Evolutionary conservation across 2,888 invertebrate species (phyloP), one percentile per base, ranked within the genome.

Genomic region (Shargacucullia verbasci): DNA sequence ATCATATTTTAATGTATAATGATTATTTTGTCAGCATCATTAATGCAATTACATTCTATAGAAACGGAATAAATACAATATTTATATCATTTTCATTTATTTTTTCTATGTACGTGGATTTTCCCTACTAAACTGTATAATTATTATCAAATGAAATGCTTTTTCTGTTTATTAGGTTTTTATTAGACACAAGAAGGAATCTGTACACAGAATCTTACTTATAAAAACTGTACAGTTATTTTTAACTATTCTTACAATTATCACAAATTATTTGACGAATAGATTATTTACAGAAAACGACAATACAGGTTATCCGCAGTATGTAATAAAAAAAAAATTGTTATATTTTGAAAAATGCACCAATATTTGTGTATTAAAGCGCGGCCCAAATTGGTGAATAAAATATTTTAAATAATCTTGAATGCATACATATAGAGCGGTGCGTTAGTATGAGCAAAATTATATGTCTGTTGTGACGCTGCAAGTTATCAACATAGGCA

Each of bases 51-150:
- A 86, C 85, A 88, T 88, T 81, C 84, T 88, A 86, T 87, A 83
- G 81, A 86, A 88, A 88, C 84, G 75, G 86, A 90, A 87, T 89
- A 88, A 89, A 86, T 87, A 86, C 79, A 83, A 85, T 88, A 89
- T 89, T 88, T 89, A 87, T 88, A 89, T 85, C 84, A 87, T 70
- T 74, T 59, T 56, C 44, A 73, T 78, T 74, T 79, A 74, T 82
- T 73, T 74, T 76, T 80, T 76, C 41, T 43, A 33, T 39, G 15
- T 25, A 52, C 7, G 25, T 46, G n/a, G 29, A 43, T 20, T 40
- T 37, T 40, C 46, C 60, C 52, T 20, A 3, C 4, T 20, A 20
- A 3, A 4, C 20, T 13, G n/a, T 41, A 31, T 27, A 27, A 20
- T 37, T 35, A 41, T 6, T 14, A 46, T 57, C 40, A 41, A 74